phyloP scores from a whole-genome alignment of 2,113 vertebrate genomes.

The Trachemys scripta region DNA sequence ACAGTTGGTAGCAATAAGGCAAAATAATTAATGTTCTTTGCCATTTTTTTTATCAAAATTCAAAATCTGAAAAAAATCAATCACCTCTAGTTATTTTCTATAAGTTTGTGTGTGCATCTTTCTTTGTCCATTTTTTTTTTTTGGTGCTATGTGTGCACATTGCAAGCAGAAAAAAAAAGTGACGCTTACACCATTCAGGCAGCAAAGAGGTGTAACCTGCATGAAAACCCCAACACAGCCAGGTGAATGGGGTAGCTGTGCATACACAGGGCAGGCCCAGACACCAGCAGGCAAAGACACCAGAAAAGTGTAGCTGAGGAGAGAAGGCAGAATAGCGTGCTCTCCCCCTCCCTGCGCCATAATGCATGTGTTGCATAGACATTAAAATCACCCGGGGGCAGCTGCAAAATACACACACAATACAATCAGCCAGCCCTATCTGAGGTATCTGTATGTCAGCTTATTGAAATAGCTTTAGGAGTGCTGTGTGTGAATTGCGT shows the following conservation, averaged over 20 bases:
- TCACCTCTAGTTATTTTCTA: slow-evolving; percentile 38
- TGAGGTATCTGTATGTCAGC: not conserved
- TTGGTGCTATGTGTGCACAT: not conserved
- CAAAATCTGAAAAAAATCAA: slow-evolving; percentile 37
- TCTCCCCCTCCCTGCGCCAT: not conserved
- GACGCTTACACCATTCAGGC: not conserved
- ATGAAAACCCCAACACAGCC: not conserved
- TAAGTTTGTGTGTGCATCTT: not conserved
- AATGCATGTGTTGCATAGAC: rapidly evolving
- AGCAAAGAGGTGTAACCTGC: not conserved
- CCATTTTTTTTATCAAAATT: slow-evolving; percentile 31
- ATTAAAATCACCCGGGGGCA: rapidly evolving
- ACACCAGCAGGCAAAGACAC: not conserved
- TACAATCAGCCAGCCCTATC: not conserved
- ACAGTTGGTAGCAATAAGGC: slow-evolving; percentile 50
- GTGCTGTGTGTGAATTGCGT: not conserved
- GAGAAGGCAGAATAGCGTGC: not conserved
- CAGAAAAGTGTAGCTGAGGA: rapidly evolving
- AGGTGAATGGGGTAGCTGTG: not conserved
- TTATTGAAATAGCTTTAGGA: not conserved
- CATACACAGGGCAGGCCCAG: not conserved
- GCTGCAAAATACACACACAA: rapidly evolving
- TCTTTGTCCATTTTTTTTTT: not conserved
- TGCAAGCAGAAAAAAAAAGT: not conserved
- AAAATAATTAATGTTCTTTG: slow-evolving; percentile 62